Conservation (phyloP, 2,888 invertebrate species). For the Lucinisca nassula region DNA sequence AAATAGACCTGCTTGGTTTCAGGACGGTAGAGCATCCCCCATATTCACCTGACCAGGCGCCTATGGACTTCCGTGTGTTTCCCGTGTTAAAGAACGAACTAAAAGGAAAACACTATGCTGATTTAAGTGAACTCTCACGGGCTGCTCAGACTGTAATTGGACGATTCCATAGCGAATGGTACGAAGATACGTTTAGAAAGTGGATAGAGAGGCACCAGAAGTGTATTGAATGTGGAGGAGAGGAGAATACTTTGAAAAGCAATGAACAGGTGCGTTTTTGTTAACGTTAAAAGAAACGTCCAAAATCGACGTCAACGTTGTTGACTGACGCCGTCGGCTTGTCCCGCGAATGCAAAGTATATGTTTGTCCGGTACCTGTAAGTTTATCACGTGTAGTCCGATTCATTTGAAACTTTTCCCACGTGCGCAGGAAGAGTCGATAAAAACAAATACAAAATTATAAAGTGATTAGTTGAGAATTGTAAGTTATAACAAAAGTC, state of each 20-base stretch:
- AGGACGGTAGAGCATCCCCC: not conserved
- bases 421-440: no score
- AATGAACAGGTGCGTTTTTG: not conserved
- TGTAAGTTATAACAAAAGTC: no score
- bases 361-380: no score
- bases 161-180: constrained; percentile 19
- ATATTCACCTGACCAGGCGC: constrained; percentile 18
- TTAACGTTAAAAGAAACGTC: no score
- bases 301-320: no score
- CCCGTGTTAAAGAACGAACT: constrained; percentile 8
- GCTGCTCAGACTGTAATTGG: not conserved
- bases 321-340: not conserved
- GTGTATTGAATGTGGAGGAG: constrained; percentile 13
- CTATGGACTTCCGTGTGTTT: not conserved
- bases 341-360: no score
- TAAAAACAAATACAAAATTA: no score
- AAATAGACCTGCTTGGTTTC: constrained; percentile 13
- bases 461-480: no score
- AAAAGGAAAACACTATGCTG: not conserved
- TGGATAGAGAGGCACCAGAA: not conserved
- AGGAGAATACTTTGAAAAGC: not conserved
- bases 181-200: not conserved
- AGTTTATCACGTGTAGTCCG: no score
- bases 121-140: not conserved
- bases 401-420: no score